A percentile compares a stretch with the other conserved stretches of the same genome.
These are phyloP conservation scores for Daktulosphaira vitifoliae DNA, from an alignment of 1,140 invertebrate species.

Conservation along the genomic window DNA sequence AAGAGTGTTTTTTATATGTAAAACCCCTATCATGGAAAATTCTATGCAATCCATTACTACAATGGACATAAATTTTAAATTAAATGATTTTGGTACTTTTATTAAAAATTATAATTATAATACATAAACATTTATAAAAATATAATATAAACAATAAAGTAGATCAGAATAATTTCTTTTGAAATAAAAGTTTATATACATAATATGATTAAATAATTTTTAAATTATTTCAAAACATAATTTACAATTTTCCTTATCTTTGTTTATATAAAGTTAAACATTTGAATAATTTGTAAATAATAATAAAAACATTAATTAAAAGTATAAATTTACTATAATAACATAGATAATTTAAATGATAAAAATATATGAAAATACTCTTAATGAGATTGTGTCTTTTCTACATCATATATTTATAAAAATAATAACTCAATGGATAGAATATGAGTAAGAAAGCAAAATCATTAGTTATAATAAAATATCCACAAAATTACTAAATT, in stretches of 20 bases:
- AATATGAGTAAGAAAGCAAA: not conserved
- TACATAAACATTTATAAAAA: slow-evolving; percentile 28
- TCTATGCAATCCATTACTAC: too few species aligned
- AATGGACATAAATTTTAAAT: too few species aligned
- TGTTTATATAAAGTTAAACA: too few species aligned
- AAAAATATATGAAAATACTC: slow-evolving; percentile 14
- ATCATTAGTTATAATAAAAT: slow-evolving; percentile 12
- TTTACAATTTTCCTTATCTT: too few species aligned
- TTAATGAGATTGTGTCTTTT: slow-evolving; percentile 31
- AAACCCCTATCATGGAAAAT: too few species aligned
- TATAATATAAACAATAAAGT: slow-evolving; percentile 29
- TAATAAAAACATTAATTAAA: slow-evolving; percentile 29
- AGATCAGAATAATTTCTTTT: slow-evolving; percentile 20
- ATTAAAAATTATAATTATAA: slow-evolving; percentile 32
- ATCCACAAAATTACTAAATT: too few species aligned
- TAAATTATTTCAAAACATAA: too few species aligned
- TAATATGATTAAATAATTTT: too few species aligned
- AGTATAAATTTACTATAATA: slow-evolving; percentile 6
- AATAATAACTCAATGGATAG: slow-evolving; percentile 1
- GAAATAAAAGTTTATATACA: too few species aligned
- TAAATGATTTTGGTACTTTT: slow-evolving; percentile 33
- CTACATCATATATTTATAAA: slow-evolving; percentile 15
- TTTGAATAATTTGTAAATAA: slow-evolving; percentile 19
- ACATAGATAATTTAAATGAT: not conserved
- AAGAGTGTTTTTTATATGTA: too few species aligned